Conservation (phyloP, 1,140 invertebrate genomes). For the Stegodyphus mimosarum region DNA sequence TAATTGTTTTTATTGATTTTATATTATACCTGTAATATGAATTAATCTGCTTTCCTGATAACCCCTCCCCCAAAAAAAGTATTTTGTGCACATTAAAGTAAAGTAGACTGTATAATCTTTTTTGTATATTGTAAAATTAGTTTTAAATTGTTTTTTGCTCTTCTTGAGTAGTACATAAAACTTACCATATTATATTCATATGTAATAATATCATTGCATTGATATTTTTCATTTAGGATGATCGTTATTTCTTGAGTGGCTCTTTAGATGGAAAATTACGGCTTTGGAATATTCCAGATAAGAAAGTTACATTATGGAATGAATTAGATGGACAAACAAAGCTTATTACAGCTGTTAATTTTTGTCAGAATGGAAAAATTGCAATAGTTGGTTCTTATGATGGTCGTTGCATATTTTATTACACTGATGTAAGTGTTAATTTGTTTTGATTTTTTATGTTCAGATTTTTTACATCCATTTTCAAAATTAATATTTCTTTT, state of each 20-base stretch:
- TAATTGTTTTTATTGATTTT: no score
- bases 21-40: no score
- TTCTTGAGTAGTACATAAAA: no score
- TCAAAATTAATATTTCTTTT: neutral
- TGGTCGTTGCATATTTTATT: conserved; percentile 98
- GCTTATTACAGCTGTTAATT: conserved; percentile 97
- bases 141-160: no score
- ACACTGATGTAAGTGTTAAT: conserved; percentile 77
- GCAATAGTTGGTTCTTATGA: conserved; percentile 98
- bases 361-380: conserved; percentile 97
- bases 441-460: neutral
- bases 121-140: no score
- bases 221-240: conserved; percentile 73
- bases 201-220: no score
- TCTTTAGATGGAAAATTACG: conserved; percentile 96
- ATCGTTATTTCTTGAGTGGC: conserved; percentile 94
- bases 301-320: conserved; percentile 97
- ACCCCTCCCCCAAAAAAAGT: no score
- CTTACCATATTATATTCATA: no score
- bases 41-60: no score
- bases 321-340: conserved; percentile 94
- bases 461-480: neutral
- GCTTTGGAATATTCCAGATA: conserved; percentile 98
- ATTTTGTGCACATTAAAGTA: no score
- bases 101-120: no score